Base-by-base conservation (phyloP, 1,140 invertebrate genomes). In the Aphaenogaster rudis region DNA sequence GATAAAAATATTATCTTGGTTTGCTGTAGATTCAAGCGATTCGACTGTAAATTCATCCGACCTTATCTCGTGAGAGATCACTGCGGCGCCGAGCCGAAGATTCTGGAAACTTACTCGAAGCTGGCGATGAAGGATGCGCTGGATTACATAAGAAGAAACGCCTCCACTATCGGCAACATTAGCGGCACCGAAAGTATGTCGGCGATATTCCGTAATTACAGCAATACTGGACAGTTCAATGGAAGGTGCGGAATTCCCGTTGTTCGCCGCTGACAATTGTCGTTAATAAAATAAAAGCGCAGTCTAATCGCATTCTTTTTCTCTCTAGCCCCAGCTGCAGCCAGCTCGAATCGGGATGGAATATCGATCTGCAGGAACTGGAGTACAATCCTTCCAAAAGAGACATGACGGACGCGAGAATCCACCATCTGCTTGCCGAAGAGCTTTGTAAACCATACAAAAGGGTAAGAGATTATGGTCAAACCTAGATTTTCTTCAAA, bases 41-140 rank as follows among this genome's bases (percentile, higher is more conserved):
- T 99, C 95, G 98, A 99, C 95, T 99, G 98, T 95, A 97, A 97
- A 93, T 99, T 98, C 94, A 98, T 99, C 88, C 97, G 98, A 81
- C 98, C 98, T 21, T 97, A 98, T 92, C 94, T 99, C 85, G 96
- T 99, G 82, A 96, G 98, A 88, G 97, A 99, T 94, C 97, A 98
- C 91, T 97, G 97, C 95, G 98, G 98, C 21, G 97, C 97, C 54
- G 98, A 99, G 93, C 98, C 98, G 72, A 99, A 99, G 95, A 99
- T 99, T 90, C 96, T 99, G 88, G 98, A 99, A 94, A 99, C 98
- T 0, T 99, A 98, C 95, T 98, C 98, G 6, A 98, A 99, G 93
- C 96, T 99, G 66, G 98, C 98, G 42, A 98, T 99, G 97, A 97
- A 97, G 92, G 99, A 99, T 94, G 99, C 99, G 17, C 97, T 99